Percentiles rank a stretch among this genome's conserved stretches.
These are phyloP conservation scores for Tiliqua scincoides DNA, from an alignment of 2,113 vertebrate genomes.

Conservation along the genomic window DNA sequence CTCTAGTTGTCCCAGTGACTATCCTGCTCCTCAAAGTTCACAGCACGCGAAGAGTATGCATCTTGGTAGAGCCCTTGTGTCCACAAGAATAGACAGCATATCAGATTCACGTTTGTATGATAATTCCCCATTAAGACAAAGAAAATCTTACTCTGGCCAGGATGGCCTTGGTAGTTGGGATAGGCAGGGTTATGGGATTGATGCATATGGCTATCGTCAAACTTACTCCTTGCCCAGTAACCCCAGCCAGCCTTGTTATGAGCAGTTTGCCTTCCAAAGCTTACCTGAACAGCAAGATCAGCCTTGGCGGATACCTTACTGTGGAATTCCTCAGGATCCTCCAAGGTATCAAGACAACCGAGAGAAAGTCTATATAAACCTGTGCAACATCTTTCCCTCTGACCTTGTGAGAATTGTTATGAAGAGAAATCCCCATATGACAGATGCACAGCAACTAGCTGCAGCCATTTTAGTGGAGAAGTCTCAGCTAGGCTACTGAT, in stretches of 20 bases:
- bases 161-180: constrained; percentile 85
- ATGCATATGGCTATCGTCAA: constrained; percentile 84
- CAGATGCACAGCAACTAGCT: constrained; percentile 93
- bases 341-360: constrained; percentile 82
- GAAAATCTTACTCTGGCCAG: constrained; percentile 82
- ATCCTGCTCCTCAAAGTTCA: constrained; percentile 76
- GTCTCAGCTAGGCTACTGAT: constrained; percentile 88
- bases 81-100: constrained; percentile 87
- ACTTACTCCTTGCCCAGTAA: constrained; percentile 79
- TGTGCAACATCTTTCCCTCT: constrained; percentile 97
- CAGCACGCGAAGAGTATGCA: constrained; percentile 79
- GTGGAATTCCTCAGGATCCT: constrained; percentile 79
- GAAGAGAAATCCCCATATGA: constrained; percentile 92
- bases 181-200: constrained; percentile 75
- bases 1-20: constrained; percentile 91
- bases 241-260: constrained; percentile 80
- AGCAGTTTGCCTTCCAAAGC: constrained; percentile 89
- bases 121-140: constrained; percentile 78
- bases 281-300: constrained; percentile 86
- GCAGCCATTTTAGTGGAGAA: constrained; percentile 95
- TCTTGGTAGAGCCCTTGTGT: constrained; percentile 83
- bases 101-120: constrained; percentile 91
- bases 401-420: constrained; percentile 94
- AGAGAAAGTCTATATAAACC: constrained; percentile 90
- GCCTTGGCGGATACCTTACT: constrained; percentile 83